Evolutionary conservation across 2,888 invertebrate species (phyloP).

Genomic region (Brenthis ino): DNA sequence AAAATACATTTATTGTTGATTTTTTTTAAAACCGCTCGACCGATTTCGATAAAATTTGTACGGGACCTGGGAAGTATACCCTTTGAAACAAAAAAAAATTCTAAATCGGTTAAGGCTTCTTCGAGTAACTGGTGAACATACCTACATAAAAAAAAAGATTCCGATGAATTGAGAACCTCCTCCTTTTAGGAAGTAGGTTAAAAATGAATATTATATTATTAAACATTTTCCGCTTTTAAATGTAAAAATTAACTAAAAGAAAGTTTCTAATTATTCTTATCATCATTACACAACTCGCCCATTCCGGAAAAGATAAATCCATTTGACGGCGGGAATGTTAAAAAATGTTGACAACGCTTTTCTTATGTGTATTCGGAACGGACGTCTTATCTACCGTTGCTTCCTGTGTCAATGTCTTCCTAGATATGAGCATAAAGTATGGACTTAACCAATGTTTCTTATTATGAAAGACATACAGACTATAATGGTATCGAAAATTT

Average conservation of each 20-base stretch:
- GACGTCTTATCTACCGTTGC: slow-evolving; percentile 45
- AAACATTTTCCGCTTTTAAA: not conserved
- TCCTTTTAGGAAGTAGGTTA: no score
- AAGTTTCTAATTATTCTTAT: slow-evolving; percentile 27
- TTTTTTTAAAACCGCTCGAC: no score
- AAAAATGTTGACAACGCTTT: slow-evolving; percentile 41
- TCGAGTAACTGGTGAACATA: no score
- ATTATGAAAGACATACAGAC: slow-evolving; percentile 17
- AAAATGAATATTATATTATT: not conserved
- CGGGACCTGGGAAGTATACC: no score
- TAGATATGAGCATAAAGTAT: slow-evolving; percentile 23
- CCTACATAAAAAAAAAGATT: no score
- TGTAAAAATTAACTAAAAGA: slow-evolving; percentile 2
- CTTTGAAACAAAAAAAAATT: no score
- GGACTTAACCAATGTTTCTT: slow-evolving; percentile 21
- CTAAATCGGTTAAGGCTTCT: no score
- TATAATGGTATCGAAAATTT: slow-evolving; percentile 17
- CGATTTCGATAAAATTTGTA: no score
- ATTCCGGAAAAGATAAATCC: slow-evolving; percentile 37
- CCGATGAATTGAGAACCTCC: no score
- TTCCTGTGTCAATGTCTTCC: slow-evolving; percentile 47
- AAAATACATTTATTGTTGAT: no score
- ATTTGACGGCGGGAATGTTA: slow-evolving; percentile 34
- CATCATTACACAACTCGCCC: slow-evolving; percentile 29
- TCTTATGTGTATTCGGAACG: slow-evolving; percentile 40